Percentiles rank a stretch among this genome's conserved stretches.
phyloP scores from a whole-genome alignment of 53 echinoderm and acorn worm genomes.

The Apostichopus leukothele region DNA sequence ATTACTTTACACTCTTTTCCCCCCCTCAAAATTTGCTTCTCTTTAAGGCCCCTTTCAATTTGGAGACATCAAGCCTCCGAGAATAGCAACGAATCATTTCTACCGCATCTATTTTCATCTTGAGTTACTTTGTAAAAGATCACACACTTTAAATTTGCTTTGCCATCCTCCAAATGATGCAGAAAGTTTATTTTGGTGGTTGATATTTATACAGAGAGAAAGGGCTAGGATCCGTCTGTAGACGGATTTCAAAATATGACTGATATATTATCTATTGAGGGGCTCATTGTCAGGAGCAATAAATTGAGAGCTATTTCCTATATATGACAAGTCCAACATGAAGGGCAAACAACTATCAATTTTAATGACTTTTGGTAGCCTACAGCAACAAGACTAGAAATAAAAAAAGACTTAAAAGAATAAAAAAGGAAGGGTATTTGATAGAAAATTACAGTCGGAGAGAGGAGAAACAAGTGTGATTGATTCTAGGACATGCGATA shows the following conservation, averaged over 20 bases:
- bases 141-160: too few relatives aligned
- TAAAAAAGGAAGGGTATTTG: neutral
- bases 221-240: too few relatives aligned
- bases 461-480: neutral
- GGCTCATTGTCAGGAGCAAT: neutral
- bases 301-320: neutral
- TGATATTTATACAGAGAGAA: too few relatives aligned
- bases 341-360: neutral
- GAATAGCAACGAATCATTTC: too few relatives aligned
- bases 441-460: neutral
- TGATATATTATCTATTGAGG: neutral
- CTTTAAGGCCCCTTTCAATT: too few relatives aligned
- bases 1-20: too few relatives aligned
- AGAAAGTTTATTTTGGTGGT: too few relatives aligned
- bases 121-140: too few relatives aligned
- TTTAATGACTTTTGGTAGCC: slow-evolving; percentile 14
- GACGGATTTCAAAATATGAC: neutral
- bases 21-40: too few relatives aligned
- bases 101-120: too few relatives aligned
- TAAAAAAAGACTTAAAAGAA: neutral
- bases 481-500: neutral
- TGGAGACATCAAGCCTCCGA: too few relatives aligned
- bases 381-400: neutral
- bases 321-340: neutral
- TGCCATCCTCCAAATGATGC: too few relatives aligned